Percentiles rank a stretch among this genome's conserved stretches.
These are phyloP conservation scores for Mormyrus proboscirostris DNA, from an alignment of 2,797 vertebrate species.

Conservation along the genomic window DNA sequence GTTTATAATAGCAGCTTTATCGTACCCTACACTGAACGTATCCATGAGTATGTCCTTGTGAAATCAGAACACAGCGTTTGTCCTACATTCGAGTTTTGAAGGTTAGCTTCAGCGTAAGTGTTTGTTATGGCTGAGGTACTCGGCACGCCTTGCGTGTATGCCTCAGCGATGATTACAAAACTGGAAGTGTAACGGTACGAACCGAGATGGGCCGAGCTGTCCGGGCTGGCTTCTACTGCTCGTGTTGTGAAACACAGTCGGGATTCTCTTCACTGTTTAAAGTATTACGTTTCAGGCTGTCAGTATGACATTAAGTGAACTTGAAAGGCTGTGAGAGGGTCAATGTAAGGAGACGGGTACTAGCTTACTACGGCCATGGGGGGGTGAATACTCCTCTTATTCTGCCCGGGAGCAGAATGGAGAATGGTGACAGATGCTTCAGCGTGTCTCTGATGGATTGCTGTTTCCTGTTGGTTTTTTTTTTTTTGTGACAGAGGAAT, in stretches of 20 bases:
- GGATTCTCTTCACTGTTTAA: not conserved
- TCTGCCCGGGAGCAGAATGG: slow-evolving; percentile 76
- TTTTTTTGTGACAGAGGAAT: slow-evolving; percentile 60
- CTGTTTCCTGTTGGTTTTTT: slow-evolving; percentile 82
- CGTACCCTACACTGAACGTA: not conserved
- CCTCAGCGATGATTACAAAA: not conserved
- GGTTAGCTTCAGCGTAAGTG: not conserved
- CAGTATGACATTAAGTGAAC: slow-evolving; percentile 44
- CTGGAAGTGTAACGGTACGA: not conserved
- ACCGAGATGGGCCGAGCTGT: not conserved
- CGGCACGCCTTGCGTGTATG: not conserved
- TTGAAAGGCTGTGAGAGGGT: slow-evolving; percentile 35
- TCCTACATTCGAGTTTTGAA: not conserved
- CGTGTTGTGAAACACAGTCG: slow-evolving; percentile 4
- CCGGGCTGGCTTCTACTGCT: not conserved
- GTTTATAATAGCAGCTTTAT: not conserved
- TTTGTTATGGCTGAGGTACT: not conserved
- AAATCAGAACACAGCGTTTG: not conserved
- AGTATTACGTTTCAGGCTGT: slow-evolving; percentile 22
- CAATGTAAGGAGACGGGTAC: slow-evolving; percentile 46
- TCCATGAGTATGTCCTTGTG: not conserved
- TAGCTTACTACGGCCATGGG: slow-evolving; percentile 45
- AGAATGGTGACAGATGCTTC: slow-evolving; percentile 80
- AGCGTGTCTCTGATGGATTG: slow-evolving; percentile 76
- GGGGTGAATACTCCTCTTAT: slow-evolving; percentile 63